Conservation (phyloP, 2,888 invertebrate genomes). For the Trichogramma dendrolimi region DNA sequence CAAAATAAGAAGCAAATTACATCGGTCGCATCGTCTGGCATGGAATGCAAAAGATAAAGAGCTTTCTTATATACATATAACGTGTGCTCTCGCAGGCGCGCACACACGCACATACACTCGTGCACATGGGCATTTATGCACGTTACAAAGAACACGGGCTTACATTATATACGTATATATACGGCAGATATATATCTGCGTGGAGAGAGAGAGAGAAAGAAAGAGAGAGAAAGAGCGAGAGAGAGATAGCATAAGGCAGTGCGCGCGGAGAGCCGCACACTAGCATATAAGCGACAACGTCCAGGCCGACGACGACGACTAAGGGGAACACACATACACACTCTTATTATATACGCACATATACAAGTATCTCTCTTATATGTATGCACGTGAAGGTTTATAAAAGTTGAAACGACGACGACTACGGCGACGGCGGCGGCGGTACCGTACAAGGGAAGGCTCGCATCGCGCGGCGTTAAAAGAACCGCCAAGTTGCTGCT, state of each 20-base stretch:
- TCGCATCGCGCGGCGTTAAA: slow-evolving; percentile 16
- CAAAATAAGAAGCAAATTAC: not conserved
- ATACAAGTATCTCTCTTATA: not conserved
- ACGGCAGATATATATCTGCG: not conserved
- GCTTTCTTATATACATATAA: too few species aligned
- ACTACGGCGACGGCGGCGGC: slow-evolving; percentile 21
- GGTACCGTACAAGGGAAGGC: slow-evolving; percentile 31
- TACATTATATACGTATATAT: too few species aligned
- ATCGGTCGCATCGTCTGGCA: too few species aligned
- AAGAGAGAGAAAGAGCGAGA: slow-evolving; percentile 17
- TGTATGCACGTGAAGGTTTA: slow-evolving; percentile 5
- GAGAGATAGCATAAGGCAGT: slow-evolving; percentile 6
- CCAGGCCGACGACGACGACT: not conserved
- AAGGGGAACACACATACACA: not conserved
- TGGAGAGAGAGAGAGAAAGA: slow-evolving; percentile 9
- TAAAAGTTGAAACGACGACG: slow-evolving; percentile 26
- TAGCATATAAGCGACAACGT: not conserved
- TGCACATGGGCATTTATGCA: too few species aligned
- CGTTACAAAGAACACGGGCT: too few species aligned
- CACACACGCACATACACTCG: too few species aligned
- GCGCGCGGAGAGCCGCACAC: slow-evolving; percentile 2
- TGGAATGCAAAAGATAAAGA: too few species aligned
- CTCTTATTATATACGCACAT: not conserved
- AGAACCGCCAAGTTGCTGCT: slow-evolving; percentile 5
- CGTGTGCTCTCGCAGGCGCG: too few species aligned